These are phyloP conservation scores for Petrocephalus schoutedeni DNA, from an alignment of 2,797 vertebrate species.

Conservation along the genomic window DNA sequence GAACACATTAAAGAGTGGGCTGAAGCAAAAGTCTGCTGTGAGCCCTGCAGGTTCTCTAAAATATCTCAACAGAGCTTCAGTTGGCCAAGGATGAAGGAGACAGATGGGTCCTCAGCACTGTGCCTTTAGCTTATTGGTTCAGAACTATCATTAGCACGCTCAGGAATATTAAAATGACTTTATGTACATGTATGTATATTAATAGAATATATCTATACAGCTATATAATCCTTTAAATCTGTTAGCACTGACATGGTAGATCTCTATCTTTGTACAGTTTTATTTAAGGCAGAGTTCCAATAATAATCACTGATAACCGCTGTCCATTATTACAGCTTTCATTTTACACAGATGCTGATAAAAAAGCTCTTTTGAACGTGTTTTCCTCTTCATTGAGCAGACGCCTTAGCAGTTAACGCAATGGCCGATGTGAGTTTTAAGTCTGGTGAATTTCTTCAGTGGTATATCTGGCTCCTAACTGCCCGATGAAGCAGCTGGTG, in stretches of 20 bases:
- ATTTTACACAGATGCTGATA: conserved; percentile 64
- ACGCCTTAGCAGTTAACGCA: conserved; percentile 30
- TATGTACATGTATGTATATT: conserved; percentile 82
- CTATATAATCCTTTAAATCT: conserved; percentile 64
- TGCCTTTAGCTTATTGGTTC: conserved; percentile 54
- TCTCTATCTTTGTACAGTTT: conserved; percentile 72
- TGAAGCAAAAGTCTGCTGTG: conserved; percentile 47
- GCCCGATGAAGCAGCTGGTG: conserved; percentile 20
- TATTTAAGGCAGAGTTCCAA: conserved; percentile 78
- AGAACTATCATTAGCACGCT: conserved; percentile 65
- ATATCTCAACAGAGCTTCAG: conserved; percentile 10
- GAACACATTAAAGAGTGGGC: conserved; percentile 54
- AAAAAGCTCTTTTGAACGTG: conserved; percentile 59
- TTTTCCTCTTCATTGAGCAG: conserved; percentile 22
- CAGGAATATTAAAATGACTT: conserved; percentile 74
- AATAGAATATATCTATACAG: conserved; percentile 59
- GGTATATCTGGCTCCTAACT: background rate
- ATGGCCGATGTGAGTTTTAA: conserved; percentile 40
- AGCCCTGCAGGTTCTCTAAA: background rate
- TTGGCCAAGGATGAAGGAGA: conserved; percentile 33
- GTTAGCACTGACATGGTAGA: conserved; percentile 52
- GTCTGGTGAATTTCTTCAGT: conserved; percentile 58
- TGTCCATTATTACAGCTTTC: conserved; percentile 62
- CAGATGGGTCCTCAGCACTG: conserved; percentile 41
- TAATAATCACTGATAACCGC: conserved; percentile 63